Conservation (phyloP, 2,113 vertebrate genomes). For the Cichladusa arquata region DNA sequence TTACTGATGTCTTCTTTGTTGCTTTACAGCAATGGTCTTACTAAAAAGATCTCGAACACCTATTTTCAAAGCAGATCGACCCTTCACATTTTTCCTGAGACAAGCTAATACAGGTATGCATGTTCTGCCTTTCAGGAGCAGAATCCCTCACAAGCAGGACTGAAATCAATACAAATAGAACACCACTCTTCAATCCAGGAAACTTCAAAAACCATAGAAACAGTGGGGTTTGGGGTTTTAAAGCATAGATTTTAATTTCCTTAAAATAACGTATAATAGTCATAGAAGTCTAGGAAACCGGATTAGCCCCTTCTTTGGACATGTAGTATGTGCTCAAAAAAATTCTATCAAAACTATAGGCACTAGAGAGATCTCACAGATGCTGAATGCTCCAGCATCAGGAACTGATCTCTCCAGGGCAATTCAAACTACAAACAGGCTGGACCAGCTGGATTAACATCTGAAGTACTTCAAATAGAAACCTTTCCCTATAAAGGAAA, state of each 20-base stretch:
- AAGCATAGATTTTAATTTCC: background rate
- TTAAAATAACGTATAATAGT: background rate
- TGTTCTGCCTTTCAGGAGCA: background rate
- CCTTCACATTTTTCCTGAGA: constrained; percentile 86
- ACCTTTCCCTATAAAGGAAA: background rate
- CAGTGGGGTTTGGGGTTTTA: background rate
- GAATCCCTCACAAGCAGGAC: background rate
- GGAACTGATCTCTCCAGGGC: background rate
- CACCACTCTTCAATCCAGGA: background rate
- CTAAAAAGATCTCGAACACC: constrained; percentile 86
- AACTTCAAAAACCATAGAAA: background rate
- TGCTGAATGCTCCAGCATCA: background rate
- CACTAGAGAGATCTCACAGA: background rate
- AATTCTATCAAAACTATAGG: background rate
- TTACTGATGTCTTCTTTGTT: background rate
- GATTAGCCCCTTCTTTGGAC: background rate
- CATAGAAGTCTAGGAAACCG: background rate
- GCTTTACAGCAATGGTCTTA: constrained; percentile 81
- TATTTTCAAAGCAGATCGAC: constrained; percentile 87
- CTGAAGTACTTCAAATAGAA: background rate
- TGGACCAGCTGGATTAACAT: background rate
- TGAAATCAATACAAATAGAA: background rate
- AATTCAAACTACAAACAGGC: background rate
- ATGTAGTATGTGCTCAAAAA: background rate
- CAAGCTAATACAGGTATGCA: constrained; percentile 81